Evolutionary conservation across 92 coral and sea anemone genomes (phyloP).

Genomic region (Epizoanthus scotinus): DNA sequence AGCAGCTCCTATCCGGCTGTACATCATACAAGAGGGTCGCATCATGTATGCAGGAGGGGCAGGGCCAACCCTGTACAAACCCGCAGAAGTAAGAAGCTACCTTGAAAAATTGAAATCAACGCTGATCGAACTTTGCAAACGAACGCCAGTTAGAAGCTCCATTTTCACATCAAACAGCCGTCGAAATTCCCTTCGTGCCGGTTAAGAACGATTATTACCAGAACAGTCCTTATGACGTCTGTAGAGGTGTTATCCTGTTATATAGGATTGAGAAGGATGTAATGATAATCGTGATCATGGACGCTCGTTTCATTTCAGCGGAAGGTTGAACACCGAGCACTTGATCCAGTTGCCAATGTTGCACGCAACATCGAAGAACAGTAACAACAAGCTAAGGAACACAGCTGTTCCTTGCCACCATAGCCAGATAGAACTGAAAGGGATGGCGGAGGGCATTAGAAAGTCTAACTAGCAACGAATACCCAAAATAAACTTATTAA

Average conservation of each 20-base stretch:
- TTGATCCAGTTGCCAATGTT: not conserved
- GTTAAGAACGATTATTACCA: not conserved
- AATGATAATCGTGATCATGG: not conserved
- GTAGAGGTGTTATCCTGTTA: not conserved
- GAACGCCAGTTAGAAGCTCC: not conserved
- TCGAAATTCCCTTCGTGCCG: slow-evolving; percentile 25
- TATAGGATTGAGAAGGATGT: not conserved
- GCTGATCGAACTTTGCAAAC: slow-evolving; percentile 1
- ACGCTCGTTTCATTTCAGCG: not conserved
- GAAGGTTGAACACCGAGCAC: not conserved
- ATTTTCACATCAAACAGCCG: slow-evolving; percentile 3
- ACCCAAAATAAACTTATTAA: too few relatives aligned
- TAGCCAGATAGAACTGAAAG: not conserved
- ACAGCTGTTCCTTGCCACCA: not conserved
- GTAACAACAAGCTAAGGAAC: too few relatives aligned
- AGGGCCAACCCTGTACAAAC: slow-evolving; percentile 40
- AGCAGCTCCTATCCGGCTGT: slow-evolving; percentile 50
- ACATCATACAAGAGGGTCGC: slow-evolving; percentile 48
- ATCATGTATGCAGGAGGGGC: slow-evolving; percentile 47
- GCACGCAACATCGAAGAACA: not conserved
- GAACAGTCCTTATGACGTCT: not conserved
- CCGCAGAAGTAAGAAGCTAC: slow-evolving; percentile 1
- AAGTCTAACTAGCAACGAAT: too few relatives aligned
- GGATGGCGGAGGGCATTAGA: too few relatives aligned
- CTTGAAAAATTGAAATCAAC: slow-evolving; percentile 10